These are phyloP conservation scores for Camptogramma bilineatum DNA, from an alignment of 2,888 invertebrate species.

Conservation along the genomic window DNA sequence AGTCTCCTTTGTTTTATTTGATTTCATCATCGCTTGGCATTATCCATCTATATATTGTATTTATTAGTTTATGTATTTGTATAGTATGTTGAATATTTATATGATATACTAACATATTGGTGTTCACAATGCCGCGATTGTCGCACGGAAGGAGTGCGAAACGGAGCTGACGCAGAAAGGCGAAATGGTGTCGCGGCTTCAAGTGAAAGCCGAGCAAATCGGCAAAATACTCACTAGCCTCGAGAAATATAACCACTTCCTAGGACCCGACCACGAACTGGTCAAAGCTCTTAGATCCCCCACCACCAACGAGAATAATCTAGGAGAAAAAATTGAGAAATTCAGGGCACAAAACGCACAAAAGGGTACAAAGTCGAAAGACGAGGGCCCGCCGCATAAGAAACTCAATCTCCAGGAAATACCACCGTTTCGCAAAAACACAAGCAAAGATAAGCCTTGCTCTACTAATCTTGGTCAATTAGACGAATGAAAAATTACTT, in stretches of 20 bases:
- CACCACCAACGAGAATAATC: slow-evolving; percentile 69
- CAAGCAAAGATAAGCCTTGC: slow-evolving; percentile 59
- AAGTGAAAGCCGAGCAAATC: slow-evolving; percentile 97
- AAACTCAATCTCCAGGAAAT: slow-evolving; percentile 82
- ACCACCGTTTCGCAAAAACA: slow-evolving; percentile 78
- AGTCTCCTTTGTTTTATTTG: slow-evolving; percentile 31
- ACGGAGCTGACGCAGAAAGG: slow-evolving; percentile 98
- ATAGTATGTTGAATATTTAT: slow-evolving; percentile 20
- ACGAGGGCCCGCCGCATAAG: slow-evolving; percentile 85
- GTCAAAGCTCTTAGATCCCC: slow-evolving; percentile 81
- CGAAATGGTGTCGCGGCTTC: slow-evolving; percentile 97
- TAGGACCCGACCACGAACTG: slow-evolving; percentile 86
- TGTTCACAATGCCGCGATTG: slow-evolving; percentile 79
- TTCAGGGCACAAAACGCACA: slow-evolving; percentile 74
- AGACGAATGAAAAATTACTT: slow-evolving; percentile 49
- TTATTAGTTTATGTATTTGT: slow-evolving; percentile 26
- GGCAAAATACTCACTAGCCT: slow-evolving; percentile 96
- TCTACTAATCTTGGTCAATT: slow-evolving; percentile 44
- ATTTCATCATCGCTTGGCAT: slow-evolving; percentile 25
- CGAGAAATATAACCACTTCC: slow-evolving; percentile 92
- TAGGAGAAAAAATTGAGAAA: slow-evolving; percentile 73
- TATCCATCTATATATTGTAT: slow-evolving; percentile 32
- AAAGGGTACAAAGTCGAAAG: slow-evolving; percentile 78
- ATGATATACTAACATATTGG: slow-evolving; percentile 72
- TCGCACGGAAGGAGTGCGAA: slow-evolving; percentile 93